phyloP scores from a whole-genome alignment of 2,888 invertebrate genomes.

The Emesis russula region DNA sequence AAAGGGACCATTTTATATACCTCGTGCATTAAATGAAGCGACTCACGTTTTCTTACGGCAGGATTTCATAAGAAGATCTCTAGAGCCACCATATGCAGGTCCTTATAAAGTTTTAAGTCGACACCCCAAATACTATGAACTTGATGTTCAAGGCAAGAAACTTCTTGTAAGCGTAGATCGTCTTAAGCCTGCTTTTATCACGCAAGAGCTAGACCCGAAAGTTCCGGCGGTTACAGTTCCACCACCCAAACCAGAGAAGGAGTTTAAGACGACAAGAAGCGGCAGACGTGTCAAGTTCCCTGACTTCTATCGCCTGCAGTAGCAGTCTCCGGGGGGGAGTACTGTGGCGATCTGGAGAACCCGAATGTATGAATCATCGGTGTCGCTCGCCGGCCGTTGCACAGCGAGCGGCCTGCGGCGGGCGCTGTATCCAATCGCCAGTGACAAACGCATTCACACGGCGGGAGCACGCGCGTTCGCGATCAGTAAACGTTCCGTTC shows the following conservation, averaged over 20 bases:
- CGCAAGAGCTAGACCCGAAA: neutral
- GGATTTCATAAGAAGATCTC: slow-evolving; percentile 37
- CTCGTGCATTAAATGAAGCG: slow-evolving; percentile 17
- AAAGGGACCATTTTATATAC: slow-evolving; percentile 43
- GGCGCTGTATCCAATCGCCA: too few species aligned
- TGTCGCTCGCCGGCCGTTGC: too few species aligned
- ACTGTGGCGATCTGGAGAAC: slow-evolving; percentile 13
- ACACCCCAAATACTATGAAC: slow-evolving; percentile 28
- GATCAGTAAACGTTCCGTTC: too few species aligned
- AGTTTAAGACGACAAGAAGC: slow-evolving; percentile 18
- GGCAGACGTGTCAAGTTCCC: slow-evolving; percentile 40
- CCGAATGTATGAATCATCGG: too few species aligned
- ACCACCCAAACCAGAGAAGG: neutral
- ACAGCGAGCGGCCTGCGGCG: too few species aligned
- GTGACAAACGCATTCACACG: too few species aligned
- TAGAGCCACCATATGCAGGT: slow-evolving; percentile 59
- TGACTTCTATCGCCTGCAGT: slow-evolving; percentile 52
- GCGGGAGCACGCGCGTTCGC: too few species aligned
- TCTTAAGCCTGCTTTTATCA: slow-evolving; percentile 49
- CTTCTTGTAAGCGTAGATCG: slow-evolving; percentile 43
- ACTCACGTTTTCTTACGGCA: slow-evolving; percentile 48
- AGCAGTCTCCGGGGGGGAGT: slow-evolving; percentile 59
- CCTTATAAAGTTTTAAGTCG: slow-evolving; percentile 52
- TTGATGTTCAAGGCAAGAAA: slow-evolving; percentile 41
- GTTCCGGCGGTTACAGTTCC: neutral